Evolutionary conservation across 2,113 vertebrate genomes (phyloP).

Genomic region (Triplophysa rosa): DNA sequence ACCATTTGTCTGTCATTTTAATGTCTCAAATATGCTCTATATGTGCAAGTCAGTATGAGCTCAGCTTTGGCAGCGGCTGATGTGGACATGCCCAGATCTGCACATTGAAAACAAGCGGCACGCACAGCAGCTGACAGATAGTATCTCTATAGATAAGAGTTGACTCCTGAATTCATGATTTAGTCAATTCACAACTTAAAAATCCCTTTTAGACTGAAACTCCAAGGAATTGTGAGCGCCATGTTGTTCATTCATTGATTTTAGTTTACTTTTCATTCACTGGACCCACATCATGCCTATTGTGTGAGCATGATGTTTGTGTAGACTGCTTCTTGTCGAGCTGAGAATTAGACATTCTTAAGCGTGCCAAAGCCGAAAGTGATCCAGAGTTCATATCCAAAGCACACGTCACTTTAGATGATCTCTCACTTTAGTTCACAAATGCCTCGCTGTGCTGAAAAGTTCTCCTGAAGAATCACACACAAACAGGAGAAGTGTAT

Average conservation of each 20-base stretch:
- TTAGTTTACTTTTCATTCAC: slow-evolving; percentile 22
- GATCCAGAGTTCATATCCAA: slow-evolving; percentile 39
- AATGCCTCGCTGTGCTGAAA: slow-evolving; percentile 22
- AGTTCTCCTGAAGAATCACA: slow-evolving; percentile 11
- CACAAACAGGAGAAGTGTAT: background rate
- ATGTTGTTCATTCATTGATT: background rate
- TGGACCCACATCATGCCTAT: background rate
- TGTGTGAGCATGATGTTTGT: slow-evolving; percentile 25
- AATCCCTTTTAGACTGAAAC: background rate
- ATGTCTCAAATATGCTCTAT: background rate
- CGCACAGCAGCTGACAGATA: slow-evolving; percentile 22
- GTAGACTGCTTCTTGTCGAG: background rate
- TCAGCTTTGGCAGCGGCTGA: background rate
- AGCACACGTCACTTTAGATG: slow-evolving; percentile 38
- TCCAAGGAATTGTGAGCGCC: background rate
- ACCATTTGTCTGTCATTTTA: background rate
- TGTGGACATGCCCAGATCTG: slow-evolving; percentile 44
- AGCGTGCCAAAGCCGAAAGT: slow-evolving; percentile 20
- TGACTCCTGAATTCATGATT: background rate
- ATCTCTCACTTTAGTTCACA: slow-evolving; percentile 28
- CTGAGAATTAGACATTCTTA: slow-evolving; percentile 11
- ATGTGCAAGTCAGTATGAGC: background rate
- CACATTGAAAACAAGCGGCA: slow-evolving; percentile 26
- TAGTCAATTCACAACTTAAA: background rate
- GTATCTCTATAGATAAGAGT: slow-evolving; percentile 9